phyloP scores from a whole-genome alignment of 2,797 vertebrate genomes.

The Tiaroga cobitis region DNA sequence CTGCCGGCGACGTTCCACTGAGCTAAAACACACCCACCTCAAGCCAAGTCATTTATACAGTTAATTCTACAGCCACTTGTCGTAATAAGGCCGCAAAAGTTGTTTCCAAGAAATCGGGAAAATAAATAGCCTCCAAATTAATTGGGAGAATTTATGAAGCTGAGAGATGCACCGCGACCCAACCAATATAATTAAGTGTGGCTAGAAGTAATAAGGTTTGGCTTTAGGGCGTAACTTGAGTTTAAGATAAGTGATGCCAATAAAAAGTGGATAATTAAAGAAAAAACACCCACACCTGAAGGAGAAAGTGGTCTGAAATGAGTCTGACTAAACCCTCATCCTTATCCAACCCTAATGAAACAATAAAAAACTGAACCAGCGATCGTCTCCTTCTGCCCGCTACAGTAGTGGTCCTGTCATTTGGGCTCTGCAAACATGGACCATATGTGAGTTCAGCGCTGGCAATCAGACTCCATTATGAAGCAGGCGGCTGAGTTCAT shows the following conservation, averaged over 20 bases:
- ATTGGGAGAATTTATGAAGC: constrained; percentile 69
- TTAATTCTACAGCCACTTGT: constrained; percentile 63
- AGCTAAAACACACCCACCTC: constrained; percentile 46
- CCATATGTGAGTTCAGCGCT: constrained; percentile 81
- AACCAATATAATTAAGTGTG: constrained; percentile 61
- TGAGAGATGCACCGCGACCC: constrained; percentile 60
- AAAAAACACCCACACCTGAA: constrained; percentile 58
- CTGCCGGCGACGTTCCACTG: constrained; percentile 13
- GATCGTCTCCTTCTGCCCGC: constrained; percentile 57
- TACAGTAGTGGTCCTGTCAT: constrained; percentile 77
- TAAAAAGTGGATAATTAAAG: constrained; percentile 61
- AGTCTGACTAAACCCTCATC: not conserved
- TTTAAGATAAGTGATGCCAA: constrained; percentile 59
- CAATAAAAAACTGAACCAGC: constrained; percentile 51
- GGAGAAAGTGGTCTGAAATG: constrained; percentile 11
- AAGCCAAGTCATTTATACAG: constrained; percentile 50
- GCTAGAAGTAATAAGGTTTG: constrained; percentile 62
- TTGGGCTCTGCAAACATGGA: constrained; percentile 79
- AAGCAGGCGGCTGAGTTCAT: constrained; percentile 84
- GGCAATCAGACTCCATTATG: constrained; percentile 83
- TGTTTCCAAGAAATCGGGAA: constrained; percentile 64
- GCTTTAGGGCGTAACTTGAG: constrained; percentile 58
- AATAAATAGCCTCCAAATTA: constrained; percentile 71
- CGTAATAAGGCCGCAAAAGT: constrained; percentile 43
- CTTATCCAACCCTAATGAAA: constrained; percentile 49